phyloP scores from a whole-genome alignment of 2,113 vertebrate genomes.

The Gambusia affinis region DNA sequence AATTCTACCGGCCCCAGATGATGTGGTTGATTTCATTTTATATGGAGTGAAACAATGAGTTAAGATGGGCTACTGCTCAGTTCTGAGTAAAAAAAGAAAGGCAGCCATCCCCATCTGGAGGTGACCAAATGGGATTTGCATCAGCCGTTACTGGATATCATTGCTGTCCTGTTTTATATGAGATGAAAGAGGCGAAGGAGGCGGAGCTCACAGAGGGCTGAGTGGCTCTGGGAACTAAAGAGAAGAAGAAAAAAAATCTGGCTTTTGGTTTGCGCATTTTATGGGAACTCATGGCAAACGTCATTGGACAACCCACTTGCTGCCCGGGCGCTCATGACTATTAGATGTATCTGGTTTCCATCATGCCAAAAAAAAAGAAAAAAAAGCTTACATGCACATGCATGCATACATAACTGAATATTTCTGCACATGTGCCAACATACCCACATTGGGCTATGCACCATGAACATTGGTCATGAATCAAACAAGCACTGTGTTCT shows the following conservation, averaged over 20 bases:
- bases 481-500: constrained; percentile 44
- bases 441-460: constrained; percentile 27
- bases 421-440: constrained; percentile 46
- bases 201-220: constrained; percentile 19
- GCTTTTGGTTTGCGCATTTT: constrained; percentile 60
- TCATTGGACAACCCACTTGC: constrained; percentile 63
- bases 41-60: constrained; percentile 75
- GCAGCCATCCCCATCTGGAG: constrained; percentile 65
- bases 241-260: constrained; percentile 48
- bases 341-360: constrained; percentile 68
- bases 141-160: constrained; percentile 57
- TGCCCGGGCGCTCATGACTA: constrained; percentile 49
- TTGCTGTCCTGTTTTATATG: constrained; percentile 66
- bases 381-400: constrained; percentile 23
- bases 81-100: constrained; percentile 46
- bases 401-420: constrained; percentile 48
- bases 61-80: constrained; percentile 63
- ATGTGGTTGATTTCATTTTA: constrained; percentile 75
- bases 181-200: constrained; percentile 38
- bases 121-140: constrained; percentile 67
- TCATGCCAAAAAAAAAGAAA: constrained; percentile 32
- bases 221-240: constrained; percentile 49
- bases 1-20: constrained; percentile 43
- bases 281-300: constrained; percentile 60
- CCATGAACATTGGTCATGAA: constrained; percentile 25